Evolutionary conservation across 2,888 invertebrate species (phyloP), one percentile per base, ranked within the genome.

Genomic region (Erebia ligea): DNA sequence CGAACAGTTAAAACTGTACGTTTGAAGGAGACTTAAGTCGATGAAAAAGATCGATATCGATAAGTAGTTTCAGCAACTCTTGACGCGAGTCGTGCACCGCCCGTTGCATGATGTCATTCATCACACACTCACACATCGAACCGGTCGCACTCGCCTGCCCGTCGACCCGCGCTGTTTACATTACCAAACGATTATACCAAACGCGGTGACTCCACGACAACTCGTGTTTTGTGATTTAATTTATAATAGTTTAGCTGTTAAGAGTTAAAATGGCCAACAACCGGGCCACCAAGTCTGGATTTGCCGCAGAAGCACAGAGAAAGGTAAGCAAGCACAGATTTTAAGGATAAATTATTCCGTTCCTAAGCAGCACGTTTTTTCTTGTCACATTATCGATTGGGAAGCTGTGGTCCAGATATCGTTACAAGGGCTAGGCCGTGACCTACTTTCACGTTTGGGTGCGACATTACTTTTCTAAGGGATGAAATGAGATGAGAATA

Each of bases 231-330:
- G 92, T 92, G 91, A 91, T 90, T 89, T 85, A 82, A 85, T 86
- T 85, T 85, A 85, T 84, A 83, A 79, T 85, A 85, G 82, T 86
- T 84, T 79, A 85, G 82, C n/a, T n/a, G n/a, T 85, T 84, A 78
- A 80, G 79, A 84, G 82, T 85, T 84, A 78, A 80, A 87, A 97
- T 97, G 97, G 97, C 97, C 80, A 95, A 94, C 90, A 96, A 97
- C 94, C 94, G 98, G 88, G 98, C 98, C 80, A 94, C 97, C 73
- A 98, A 98, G 91, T 97, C 97, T 84, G 98, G 98, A 95, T 98
- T 98, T 94, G 98, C 98, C 81, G 98, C 98, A 72, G 98, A 98
- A 90, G 98, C 98, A 68, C 98, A 98, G 92, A 95, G 97, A 87
- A 98, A 98, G 96, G 98, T 98, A 91, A 95, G 95, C 79, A 34